phyloP scores from a whole-genome alignment of 2,888 invertebrate genomes.

The Clusia tigrina region DNA sequence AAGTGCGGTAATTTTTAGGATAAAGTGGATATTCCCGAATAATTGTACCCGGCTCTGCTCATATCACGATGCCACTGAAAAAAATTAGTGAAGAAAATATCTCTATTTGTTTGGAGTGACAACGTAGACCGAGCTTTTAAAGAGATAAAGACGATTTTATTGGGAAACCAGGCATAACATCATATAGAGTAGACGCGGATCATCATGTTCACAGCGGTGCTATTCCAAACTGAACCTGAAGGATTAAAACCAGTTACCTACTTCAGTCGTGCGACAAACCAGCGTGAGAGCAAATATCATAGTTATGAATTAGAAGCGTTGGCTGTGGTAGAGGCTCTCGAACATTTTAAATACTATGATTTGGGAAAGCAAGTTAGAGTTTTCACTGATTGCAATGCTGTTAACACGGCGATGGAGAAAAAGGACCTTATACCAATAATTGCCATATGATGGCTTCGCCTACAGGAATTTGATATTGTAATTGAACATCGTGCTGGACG shows the following conservation, averaged over 20 bases:
- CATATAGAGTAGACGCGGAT: slow-evolving; percentile 26
- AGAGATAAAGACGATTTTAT: slow-evolving; percentile 15
- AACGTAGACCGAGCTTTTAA: slow-evolving; percentile 20
- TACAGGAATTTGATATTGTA: slow-evolving; percentile 30
- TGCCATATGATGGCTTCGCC: slow-evolving; percentile 36
- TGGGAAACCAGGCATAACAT: slow-evolving; percentile 18
- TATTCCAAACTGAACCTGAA: slow-evolving; percentile 13
- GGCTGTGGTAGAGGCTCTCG: slow-evolving; percentile 31
- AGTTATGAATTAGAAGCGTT: slow-evolving; percentile 53
- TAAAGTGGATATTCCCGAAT: slow-evolving; percentile 32
- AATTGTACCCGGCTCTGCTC: too few relatives aligned
- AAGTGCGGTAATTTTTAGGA: slow-evolving; percentile 25
- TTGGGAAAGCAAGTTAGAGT: slow-evolving; percentile 28
- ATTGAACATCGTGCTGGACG: slow-evolving; percentile 26
- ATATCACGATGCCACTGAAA: too few relatives aligned
- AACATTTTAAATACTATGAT: slow-evolving; percentile 32
- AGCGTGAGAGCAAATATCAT: slow-evolving; percentile 40
- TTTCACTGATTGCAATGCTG: slow-evolving; percentile 23
- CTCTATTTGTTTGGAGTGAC: slow-evolving; percentile 18
- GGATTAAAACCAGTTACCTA: too few relatives aligned
- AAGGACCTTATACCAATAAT: slow-evolving; percentile 30
- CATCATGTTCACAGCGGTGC: slow-evolving; percentile 9
- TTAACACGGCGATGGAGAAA: slow-evolving; percentile 25
- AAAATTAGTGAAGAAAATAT: slow-evolving; percentile 20
- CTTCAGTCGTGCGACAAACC: too few relatives aligned